Evolutionary conservation across 1,140 invertebrate genomes (phyloP), one percentile per base, ranked within the genome.

Genomic region (Arion vulgaris): DNA sequence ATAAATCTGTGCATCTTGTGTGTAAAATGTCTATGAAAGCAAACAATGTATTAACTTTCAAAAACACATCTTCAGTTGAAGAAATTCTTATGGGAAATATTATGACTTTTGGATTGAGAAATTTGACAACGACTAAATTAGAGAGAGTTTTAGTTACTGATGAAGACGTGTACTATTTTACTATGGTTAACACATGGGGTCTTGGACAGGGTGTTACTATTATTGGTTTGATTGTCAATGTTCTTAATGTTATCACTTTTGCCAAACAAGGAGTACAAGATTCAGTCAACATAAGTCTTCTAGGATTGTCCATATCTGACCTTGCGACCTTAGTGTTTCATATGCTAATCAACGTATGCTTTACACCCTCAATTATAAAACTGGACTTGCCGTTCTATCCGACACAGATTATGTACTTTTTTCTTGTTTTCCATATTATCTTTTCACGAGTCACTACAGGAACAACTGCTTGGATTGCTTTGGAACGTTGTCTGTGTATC

Each of bases 401-500:
- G n/a, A 0, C 9, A 38, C 19, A 62, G 23, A 45, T 45, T 7
- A n/a, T n/a, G 62, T 79, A n/a, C 26, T 17, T 68, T 26, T 66
- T 34, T n/a, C 53, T 26, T 0, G 66, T 53, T 53, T 2, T 32
- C 13, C 53, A 79, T 34, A 38, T 68, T 34, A n/a, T 53, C 13
- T 79, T 79, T 7, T 15, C 53, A 26, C 28, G 77, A 15, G 38
- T 79, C 9, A 68, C 57, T 23, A 28, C 51, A 38, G 7, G 53
- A 15, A 45, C 68, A 13, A 79, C 77, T 2, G 77, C 53, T 2
- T 68, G 15, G 23, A 51, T 79, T 49, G 39, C 57, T 2, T 32
- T 79, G 0, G 77, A 79, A 34, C 28, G 77, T 5, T 79, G 77
- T 32, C 36, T 79, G 28, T 79, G 77, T 57, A 79, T 79, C 28